phyloP scores from a whole-genome alignment of 2,888 invertebrate genomes.

The Dione juno region DNA sequence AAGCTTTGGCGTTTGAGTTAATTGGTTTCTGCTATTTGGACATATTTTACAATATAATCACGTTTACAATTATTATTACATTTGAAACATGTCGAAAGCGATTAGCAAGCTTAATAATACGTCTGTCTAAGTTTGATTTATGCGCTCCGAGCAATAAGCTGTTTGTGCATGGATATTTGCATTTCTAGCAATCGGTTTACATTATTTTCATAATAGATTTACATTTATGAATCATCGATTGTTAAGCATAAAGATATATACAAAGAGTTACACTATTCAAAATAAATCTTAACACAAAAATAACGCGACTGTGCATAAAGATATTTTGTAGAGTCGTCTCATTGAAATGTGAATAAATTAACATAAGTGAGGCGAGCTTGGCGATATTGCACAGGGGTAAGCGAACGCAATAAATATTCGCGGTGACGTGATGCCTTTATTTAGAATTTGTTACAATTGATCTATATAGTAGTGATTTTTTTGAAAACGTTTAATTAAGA shows the following conservation, averaged over 20 bases:
- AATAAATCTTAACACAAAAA: constrained; percentile 31
- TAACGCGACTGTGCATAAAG: constrained; percentile 47
- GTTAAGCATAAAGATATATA: constrained; percentile 17
- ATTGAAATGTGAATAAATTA: constrained; percentile 80
- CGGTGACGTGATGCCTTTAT: constrained; percentile 58
- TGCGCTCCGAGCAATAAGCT: constrained; percentile 36
- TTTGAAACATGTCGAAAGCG: constrained; percentile 43
- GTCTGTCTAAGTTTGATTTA: constrained; percentile 44
- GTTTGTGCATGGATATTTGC: constrained; percentile 42
- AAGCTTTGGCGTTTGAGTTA: neutral
- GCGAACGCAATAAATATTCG: constrained; percentile 68
- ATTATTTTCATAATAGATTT: constrained; percentile 42
- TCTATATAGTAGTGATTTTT: neutral
- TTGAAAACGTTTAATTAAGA: neutral
- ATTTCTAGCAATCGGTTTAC: constrained; percentile 37
- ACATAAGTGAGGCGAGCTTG: constrained; percentile 62
- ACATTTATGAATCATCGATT: constrained; percentile 38
- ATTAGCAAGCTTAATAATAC: constrained; percentile 44
- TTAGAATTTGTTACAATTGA: constrained; percentile 10
- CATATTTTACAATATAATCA: constrained; percentile 28
- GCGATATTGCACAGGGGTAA: constrained; percentile 57
- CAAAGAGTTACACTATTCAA: neutral
- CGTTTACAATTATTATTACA: constrained; percentile 33
- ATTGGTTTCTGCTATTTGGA: constrained; percentile 13
- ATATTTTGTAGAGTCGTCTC: constrained; percentile 65